Base-by-base conservation (phyloP, 2,888 invertebrate species). In the Ophion ellenae region DNA sequence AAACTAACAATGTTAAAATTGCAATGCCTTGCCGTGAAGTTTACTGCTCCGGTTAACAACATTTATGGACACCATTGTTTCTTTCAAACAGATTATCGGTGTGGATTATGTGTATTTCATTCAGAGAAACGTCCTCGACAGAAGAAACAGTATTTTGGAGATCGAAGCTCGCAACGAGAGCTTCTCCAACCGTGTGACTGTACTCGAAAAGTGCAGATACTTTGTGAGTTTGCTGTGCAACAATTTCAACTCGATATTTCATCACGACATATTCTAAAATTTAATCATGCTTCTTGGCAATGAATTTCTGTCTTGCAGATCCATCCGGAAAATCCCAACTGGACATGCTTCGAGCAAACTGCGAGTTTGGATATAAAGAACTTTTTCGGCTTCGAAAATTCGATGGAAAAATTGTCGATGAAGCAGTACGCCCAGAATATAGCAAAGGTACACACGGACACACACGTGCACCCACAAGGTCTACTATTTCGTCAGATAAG, bases 281-380 rank as follows among this genome's bases (percentile, higher is more conserved):
- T 24, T 6, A 61, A 9, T 9, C 24, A 20, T 24, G 20, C 9
- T 5, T 10, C 9, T 61, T 24, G 61, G 17, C 28, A 66, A 66
- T 2, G 20, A 45, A 74, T 67, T 36, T 67, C 45, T 10, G 3
- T 70, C 47, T 73, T 92, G 7, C 92, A 98, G 98, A 97, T 98
- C 17, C 98, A 99, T 94, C 98, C 98, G 0, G 99, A 99, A 92
- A 99, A 99, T 94, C 94, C 97, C 0, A 96, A 97, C 67, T 99
- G 99, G 99, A 99, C 99, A 1, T 99, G 99, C 92, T 99, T 99
- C 95, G 99, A 99, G 94, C 99, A 99, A 94, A 96, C 96, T 80
- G 99, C 99, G 32, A 96, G 97, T 89, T 95, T 99, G 84, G 99
- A 99, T 94, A 98, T 99, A 74, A 98, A 98, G 94, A 98, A 97